Conservation (phyloP, 2,113 vertebrate species). For the Corythornis madagascariensis region DNA sequence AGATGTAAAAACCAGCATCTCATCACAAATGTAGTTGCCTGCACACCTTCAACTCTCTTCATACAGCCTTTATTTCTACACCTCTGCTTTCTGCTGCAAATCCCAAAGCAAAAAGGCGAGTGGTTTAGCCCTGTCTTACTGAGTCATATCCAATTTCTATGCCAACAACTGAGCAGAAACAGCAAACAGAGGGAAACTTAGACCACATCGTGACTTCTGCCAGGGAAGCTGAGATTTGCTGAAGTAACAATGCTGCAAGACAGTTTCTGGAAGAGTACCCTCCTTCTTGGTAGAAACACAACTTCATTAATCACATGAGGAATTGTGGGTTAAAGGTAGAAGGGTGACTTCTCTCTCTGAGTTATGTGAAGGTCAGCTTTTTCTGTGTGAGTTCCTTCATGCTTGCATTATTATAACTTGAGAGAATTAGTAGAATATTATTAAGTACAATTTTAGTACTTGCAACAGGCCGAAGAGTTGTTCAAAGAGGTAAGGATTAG, state of each 20-base stretch:
- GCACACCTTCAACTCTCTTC: neutral
- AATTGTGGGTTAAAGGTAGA: neutral
- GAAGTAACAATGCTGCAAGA: neutral
- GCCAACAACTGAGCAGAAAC: neutral
- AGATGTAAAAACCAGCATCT: neutral
- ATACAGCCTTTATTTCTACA: neutral
- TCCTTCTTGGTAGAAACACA: neutral
- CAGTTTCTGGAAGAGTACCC: neutral
- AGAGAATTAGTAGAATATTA: neutral
- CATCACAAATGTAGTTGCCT: neutral
- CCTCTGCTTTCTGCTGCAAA: neutral
- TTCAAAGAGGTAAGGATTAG: neutral
- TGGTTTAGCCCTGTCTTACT: neutral
- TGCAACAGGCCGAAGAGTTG: slow-evolving; percentile 11
- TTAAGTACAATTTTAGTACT: neutral
- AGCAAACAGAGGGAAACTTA: neutral
- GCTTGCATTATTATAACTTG: neutral
- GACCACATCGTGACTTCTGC: neutral
- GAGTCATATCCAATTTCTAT: neutral
- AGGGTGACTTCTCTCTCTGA: neutral
- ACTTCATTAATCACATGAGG: neutral
- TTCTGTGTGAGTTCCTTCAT: neutral
- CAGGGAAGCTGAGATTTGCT: neutral
- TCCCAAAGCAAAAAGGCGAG: neutral
- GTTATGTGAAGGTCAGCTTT: neutral